These are phyloP conservation scores for Meriones unguiculatus DNA, from an alignment of 2,113 vertebrate species.

Conservation along the genomic window DNA sequence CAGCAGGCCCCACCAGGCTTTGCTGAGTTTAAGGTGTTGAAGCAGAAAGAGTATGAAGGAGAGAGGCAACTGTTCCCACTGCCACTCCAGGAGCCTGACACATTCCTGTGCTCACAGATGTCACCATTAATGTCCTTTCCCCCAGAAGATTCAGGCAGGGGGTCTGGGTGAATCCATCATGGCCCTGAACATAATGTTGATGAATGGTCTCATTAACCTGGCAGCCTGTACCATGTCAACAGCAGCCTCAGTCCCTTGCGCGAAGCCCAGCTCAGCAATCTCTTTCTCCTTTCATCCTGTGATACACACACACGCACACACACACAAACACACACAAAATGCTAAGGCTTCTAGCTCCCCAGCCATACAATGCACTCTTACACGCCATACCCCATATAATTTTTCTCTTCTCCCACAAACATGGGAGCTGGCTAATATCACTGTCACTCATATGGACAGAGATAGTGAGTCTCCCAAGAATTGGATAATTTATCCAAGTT, in stretches of 20 bases:
- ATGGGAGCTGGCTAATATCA: neutral
- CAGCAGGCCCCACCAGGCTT: slow-evolving; percentile 56
- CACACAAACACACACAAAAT: neutral
- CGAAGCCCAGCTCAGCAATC: neutral
- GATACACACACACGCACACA: no score
- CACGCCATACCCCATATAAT: rapidly evolving
- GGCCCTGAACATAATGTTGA: slow-evolving; percentile 57
- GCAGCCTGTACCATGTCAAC: neutral
- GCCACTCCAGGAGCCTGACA: slow-evolving; percentile 47
- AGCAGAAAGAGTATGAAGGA: slow-evolving; percentile 64
- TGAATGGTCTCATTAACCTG: slow-evolving; percentile 70
- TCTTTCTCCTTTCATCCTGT: neutral
- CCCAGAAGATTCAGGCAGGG: slow-evolving; percentile 56
- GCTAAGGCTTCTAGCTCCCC: neutral
- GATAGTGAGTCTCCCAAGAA: neutral
- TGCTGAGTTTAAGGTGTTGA: slow-evolving; percentile 53
- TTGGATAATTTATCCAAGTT: neutral
- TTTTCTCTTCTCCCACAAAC: neutral
- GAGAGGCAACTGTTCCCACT: slow-evolving; percentile 25
- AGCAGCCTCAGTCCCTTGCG: neutral
- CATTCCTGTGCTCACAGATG: slow-evolving; percentile 68
- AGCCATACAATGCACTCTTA: neutral
- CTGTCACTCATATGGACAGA: neutral
- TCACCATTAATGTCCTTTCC: slow-evolving; percentile 67
- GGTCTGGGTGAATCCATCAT: slow-evolving; percentile 58